Evolutionary conservation across 2,888 invertebrate species (phyloP).

Genomic region (Pristionchus fissidentatus): DNA sequence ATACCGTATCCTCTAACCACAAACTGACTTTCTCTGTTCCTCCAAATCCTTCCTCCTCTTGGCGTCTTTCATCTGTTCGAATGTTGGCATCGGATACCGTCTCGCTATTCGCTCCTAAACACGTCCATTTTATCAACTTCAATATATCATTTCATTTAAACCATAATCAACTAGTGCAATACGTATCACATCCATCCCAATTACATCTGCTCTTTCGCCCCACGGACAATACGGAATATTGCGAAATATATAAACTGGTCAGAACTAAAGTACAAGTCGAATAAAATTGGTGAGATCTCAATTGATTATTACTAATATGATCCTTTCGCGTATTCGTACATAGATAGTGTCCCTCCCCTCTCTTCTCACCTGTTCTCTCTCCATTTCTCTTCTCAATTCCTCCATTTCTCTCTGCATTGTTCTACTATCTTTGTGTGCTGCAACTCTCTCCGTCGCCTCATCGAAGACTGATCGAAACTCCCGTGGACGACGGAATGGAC

Average conservation of each 20-base stretch:
- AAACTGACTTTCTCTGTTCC: constrained; percentile 54
- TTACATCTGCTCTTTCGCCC: background rate
- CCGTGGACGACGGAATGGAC: constrained; percentile 47
- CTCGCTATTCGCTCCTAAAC: constrained; percentile 55
- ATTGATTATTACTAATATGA: background rate
- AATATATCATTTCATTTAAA: background rate
- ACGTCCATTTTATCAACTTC: background rate
- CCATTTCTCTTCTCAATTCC: constrained; percentile 63
- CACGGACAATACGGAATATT: too few relatives aligned
- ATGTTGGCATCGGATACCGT: constrained; percentile 68
- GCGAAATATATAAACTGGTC: too few relatives aligned
- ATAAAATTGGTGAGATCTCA: too few relatives aligned
- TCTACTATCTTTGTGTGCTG: constrained; percentile 62
- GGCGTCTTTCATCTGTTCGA: constrained; percentile 66
- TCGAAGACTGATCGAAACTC: constrained; percentile 63
- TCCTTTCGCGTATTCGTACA: background rate
- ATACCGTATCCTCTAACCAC: background rate
- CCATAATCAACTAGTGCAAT: background rate
- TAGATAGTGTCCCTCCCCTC: too few relatives aligned
- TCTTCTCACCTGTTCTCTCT: constrained; percentile 58
- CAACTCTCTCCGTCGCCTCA: constrained; percentile 56
- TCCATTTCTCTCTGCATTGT: constrained; percentile 67
- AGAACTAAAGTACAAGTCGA: too few relatives aligned
- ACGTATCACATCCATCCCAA: background rate
- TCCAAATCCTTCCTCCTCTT: constrained; percentile 57